Base-by-base conservation (phyloP, 2,113 vertebrate species). In the Ranitomeya imitator region DNA sequence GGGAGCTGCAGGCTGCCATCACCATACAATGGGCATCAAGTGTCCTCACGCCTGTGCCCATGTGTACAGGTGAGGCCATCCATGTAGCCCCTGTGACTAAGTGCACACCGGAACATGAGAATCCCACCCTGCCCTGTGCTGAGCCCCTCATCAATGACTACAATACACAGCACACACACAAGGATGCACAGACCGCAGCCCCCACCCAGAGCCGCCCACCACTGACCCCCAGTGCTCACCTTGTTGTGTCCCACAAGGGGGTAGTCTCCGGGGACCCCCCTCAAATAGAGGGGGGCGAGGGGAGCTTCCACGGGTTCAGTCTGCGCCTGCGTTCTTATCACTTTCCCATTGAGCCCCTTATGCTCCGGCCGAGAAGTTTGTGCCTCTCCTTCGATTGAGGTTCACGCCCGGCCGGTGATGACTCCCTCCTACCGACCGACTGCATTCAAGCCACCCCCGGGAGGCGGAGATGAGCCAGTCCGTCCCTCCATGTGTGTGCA, bases 281-380 rank as follows among this genome's bases (percentile, higher is more conserved):
- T 88, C 86, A 83, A 6, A 60, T 11, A 88, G 86, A 88, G 86
- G 86, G 86, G 86, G 79, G 86, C 37, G 23, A n/a, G 7, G 55
- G 9, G 6, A 23, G 67, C 63, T 10, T 11, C 3, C 4, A 15
- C 51, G 54, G n/a, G 19, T 0, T 73, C 67, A 60, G 4, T 63
- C 11, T 61, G 21, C 1, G 26, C 67, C 63, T 6, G 23, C 18
- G 16, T 1, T 13, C 73, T 37, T 19, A 61, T 69, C 77, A n/a
- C 67, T 74, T 19, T 26, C 19, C 78, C 51, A 60, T 23, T 37
- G 5, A 60, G 65, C 77, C 61, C 77, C 23, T 21, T n/a, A 23
- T 52, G 74, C 78, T 69, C 86, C 55, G 79, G 78, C 51, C 86
- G 86, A 54, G 79, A 88, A 88, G 86, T 88, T 88, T 88, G 59